Conservation (phyloP, 2,888 invertebrate species). For the Cryptus viduatorius region DNA sequence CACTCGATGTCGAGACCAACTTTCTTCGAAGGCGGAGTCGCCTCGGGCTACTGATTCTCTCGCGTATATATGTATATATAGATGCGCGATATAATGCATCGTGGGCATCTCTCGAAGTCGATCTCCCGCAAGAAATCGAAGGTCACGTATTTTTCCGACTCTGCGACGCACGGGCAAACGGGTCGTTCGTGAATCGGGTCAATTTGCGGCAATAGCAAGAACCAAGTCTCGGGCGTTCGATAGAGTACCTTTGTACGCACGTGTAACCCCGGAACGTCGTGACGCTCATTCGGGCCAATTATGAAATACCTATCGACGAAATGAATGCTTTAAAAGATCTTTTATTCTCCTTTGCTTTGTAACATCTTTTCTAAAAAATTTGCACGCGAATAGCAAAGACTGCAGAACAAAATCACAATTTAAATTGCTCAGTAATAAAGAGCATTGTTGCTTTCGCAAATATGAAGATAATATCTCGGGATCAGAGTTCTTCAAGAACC, state of each 20-base stretch:
- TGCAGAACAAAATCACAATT: not conserved
- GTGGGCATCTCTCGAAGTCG: slow-evolving; percentile 29
- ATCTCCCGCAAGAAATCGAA: slow-evolving; percentile 45
- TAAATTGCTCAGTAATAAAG: not conserved
- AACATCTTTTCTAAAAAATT: not conserved
- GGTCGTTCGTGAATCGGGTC: slow-evolving; percentile 41
- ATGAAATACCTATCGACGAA: slow-evolving; percentile 2
- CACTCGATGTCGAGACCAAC: slow-evolving; percentile 36
- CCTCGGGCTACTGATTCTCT: slow-evolving; percentile 42
- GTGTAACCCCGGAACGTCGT: not conserved
- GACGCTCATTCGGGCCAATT: slow-evolving; percentile 33
- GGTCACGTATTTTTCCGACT: slow-evolving; percentile 49
- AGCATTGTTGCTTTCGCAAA: too few species aligned
- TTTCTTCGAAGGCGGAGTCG: slow-evolving; percentile 56
- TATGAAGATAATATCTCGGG: too few species aligned
- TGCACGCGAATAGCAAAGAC: not conserved
- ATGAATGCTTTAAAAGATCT: not conserved
- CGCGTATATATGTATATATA: not conserved
- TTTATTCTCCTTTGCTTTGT: not conserved
- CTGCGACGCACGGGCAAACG: slow-evolving; percentile 17
- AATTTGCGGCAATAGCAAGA: slow-evolving; percentile 35
- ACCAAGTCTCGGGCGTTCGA: not conserved
- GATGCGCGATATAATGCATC: not conserved
- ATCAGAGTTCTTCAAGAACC: too few species aligned
- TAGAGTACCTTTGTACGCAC: not conserved